Percentiles rank a stretch among this genome's conserved stretches.
These are phyloP conservation scores for Typhlomys cinereus DNA, from an alignment of 2,113 vertebrate genomes.

Conservation along the genomic window DNA sequence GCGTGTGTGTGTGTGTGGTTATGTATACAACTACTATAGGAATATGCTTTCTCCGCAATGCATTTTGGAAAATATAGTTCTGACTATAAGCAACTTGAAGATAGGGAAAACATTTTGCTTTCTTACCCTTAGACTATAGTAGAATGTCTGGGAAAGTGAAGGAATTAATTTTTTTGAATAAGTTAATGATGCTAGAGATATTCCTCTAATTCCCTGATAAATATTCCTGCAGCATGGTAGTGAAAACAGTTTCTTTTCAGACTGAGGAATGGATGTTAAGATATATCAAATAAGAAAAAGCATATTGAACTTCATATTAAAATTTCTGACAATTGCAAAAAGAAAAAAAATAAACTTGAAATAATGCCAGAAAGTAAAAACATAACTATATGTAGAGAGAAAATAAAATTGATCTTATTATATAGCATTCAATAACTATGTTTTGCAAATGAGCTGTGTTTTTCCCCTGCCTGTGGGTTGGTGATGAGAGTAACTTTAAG, in stretches of 20 bases:
- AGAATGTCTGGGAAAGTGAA: background rate
- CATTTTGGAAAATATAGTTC: background rate
- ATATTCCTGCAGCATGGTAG: background rate
- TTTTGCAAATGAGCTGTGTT: background rate
- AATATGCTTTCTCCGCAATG: background rate
- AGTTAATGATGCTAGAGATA: background rate
- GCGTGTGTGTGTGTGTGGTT: background rate
- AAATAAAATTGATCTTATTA: constrained; percentile 32
- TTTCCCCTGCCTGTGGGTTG: background rate
- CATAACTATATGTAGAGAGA: background rate
- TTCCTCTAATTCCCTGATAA: constrained; percentile 2
- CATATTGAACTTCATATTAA: background rate
- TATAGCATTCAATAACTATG: background rate
- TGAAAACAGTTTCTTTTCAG: constrained; percentile 4
- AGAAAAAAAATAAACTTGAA: background rate
- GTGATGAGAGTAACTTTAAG: background rate
- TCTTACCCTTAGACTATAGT: background rate
- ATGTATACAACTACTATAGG: background rate
- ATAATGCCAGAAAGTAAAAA: background rate
- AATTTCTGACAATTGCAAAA: constrained; percentile 3
- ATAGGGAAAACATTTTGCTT: background rate
- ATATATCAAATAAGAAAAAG: background rate
- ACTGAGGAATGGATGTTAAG: background rate
- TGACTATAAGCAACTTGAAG: background rate
- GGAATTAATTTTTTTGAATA: background rate